Conservation (phyloP, 2,888 invertebrate species). For the Morpho deidamia region DNA sequence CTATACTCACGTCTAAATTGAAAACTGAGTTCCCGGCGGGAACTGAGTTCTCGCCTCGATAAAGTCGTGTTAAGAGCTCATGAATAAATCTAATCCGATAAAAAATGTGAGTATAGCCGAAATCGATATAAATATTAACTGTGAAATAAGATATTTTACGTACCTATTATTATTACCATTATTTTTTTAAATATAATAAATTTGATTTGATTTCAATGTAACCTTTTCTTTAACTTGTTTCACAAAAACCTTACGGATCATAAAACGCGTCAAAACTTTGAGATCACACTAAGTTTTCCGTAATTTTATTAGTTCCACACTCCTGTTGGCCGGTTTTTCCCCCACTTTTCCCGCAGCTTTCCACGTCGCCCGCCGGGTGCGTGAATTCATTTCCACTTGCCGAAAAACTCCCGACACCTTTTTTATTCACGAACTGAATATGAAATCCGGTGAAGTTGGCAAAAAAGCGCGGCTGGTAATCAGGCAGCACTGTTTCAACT, state of each 20-base stretch:
- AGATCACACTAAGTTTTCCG: not conserved
- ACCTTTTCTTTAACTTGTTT: not conserved
- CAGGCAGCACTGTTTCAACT: slow-evolving; percentile 14
- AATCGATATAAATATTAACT: too few relatives aligned
- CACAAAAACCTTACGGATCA: not conserved
- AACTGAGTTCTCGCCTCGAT: too few relatives aligned
- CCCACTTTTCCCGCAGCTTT: slow-evolving; percentile 14
- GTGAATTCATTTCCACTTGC: slow-evolving; percentile 58
- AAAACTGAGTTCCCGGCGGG: too few relatives aligned
- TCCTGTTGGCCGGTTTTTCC: not conserved
- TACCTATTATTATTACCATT: too few relatives aligned
- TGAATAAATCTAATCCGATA: too few relatives aligned
- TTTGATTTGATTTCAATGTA: not conserved
- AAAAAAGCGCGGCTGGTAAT: slow-evolving; percentile 21
- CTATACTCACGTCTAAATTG: too few relatives aligned
- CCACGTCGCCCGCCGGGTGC: slow-evolving; percentile 30
- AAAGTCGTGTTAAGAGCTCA: too few relatives aligned
- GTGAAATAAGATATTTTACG: too few relatives aligned
- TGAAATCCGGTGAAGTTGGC: slow-evolving; percentile 38
- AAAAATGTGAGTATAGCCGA: too few relatives aligned
- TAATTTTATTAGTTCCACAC: slow-evolving; percentile 13
- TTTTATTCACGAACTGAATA: slow-evolving; percentile 49
- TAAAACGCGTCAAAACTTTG: not conserved
- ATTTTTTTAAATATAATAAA: too few relatives aligned
- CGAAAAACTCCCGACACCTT: slow-evolving; percentile 42